Percentiles rank a stretch among this genome's conserved stretches.
Evolutionary conservation across 2,797 vertebrate species (phyloP).

Genomic region (Cynodonichthys magdalenae): DNA sequence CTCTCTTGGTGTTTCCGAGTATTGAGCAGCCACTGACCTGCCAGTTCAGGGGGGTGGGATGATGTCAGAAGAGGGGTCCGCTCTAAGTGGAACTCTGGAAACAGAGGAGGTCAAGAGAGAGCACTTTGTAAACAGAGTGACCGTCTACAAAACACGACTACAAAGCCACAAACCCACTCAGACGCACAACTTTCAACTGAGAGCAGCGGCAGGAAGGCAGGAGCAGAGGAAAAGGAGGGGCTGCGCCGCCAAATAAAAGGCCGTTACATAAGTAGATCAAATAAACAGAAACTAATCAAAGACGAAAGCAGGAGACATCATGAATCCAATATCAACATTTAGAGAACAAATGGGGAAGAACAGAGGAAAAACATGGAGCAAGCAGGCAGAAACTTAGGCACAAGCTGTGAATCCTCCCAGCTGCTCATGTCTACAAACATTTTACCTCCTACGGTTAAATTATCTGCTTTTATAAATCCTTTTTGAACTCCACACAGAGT

Average conservation of each 20-base stretch:
- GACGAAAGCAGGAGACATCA: constrained; percentile 22
- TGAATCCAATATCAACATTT: constrained; percentile 17
- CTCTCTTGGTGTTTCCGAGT: constrained; percentile 12
- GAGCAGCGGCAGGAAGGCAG: constrained; percentile 50
- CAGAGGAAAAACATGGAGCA: not conserved
- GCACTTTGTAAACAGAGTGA: constrained; percentile 75
- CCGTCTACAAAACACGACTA: constrained; percentile 39
- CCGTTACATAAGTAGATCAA: constrained; percentile 55
- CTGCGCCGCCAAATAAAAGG: constrained; percentile 33
- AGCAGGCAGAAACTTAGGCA: too few relatives aligned
- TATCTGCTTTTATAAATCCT: not conserved
- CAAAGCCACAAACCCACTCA: constrained; percentile 45
- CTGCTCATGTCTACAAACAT: constrained; percentile 7
- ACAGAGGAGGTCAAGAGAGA: constrained; percentile 85
- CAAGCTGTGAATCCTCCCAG: too few relatives aligned
- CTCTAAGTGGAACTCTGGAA: constrained; percentile 99
- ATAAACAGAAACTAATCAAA: constrained; percentile 51
- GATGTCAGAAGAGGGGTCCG: constrained; percentile 97
- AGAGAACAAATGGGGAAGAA: not conserved
- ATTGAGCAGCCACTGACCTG: constrained; percentile 91
- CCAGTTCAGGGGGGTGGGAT: constrained; percentile 93
- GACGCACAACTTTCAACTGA: constrained; percentile 30
- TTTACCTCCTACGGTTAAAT: constrained; percentile 29
- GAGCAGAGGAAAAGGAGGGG: constrained; percentile 54
- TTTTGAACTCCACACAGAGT: too few relatives aligned